These are phyloP conservation scores for Euwallacea similis DNA, from an alignment of 1,140 invertebrate genomes.

Conservation along the genomic window DNA sequence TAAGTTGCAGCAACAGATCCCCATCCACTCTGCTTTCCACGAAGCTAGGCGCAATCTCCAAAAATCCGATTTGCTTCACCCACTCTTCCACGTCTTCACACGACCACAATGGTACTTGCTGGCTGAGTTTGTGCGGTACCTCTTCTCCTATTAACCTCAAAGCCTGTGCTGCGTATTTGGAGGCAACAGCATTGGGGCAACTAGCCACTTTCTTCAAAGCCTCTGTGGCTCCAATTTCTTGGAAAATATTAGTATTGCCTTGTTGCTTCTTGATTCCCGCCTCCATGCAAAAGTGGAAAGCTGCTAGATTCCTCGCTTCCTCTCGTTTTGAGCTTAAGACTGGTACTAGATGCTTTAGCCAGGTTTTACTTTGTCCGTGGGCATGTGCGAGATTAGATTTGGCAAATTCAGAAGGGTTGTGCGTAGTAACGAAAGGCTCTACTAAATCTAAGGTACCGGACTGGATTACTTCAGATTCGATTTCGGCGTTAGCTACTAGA, in stretches of 20 bases:
- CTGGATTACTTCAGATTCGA: slow-evolving; percentile 93
- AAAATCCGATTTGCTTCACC: slow-evolving; percentile 97
- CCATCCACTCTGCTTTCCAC: slow-evolving; percentile 93
- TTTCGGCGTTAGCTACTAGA: slow-evolving; percentile 96
- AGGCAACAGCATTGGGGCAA: slow-evolving; percentile 96
- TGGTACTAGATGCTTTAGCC: slow-evolving; percentile 90
- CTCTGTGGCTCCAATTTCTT: slow-evolving; percentile 93
- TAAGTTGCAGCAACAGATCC: slow-evolving; percentile 92
- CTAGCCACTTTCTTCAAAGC: slow-evolving; percentile 95
- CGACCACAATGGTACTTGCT: slow-evolving; percentile 97
- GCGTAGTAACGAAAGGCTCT: slow-evolving; percentile 92
- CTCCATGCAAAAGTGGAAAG: slow-evolving; percentile 99
- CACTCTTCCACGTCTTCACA: slow-evolving; percentile 95
- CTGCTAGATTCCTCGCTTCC: slow-evolving; percentile 94
- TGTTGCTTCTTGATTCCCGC: slow-evolving; percentile 97
- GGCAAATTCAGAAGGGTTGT: slow-evolving; percentile 95
- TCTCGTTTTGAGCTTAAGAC: slow-evolving; percentile 94
- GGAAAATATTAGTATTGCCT: slow-evolving; percentile 91
- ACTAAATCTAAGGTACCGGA: slow-evolving; percentile 94
- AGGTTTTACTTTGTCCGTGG: slow-evolving; percentile 95
- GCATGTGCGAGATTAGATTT: slow-evolving; percentile 88
- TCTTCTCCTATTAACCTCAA: slow-evolving; percentile 94
- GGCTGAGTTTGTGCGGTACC: slow-evolving; percentile 95
- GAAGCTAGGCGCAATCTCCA: slow-evolving; percentile 80
- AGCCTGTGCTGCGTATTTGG: slow-evolving; percentile 96